phyloP scores from a whole-genome alignment of 2,113 vertebrate species.

The Terrapene triunguis region DNA sequence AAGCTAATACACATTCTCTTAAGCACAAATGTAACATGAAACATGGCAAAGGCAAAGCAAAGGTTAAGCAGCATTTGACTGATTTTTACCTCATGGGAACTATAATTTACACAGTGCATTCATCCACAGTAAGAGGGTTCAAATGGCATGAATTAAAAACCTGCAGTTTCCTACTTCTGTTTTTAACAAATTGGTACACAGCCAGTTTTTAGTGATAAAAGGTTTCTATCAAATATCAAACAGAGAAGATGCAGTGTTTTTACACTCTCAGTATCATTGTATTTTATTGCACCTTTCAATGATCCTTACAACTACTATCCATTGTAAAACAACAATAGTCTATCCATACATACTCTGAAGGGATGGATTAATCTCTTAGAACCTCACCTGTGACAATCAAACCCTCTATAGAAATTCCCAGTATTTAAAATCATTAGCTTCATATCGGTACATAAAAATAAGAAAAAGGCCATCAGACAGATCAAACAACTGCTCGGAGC shows the following conservation, averaged over 20 bases:
- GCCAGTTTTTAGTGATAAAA: slow-evolving; percentile 69
- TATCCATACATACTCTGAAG: slow-evolving; percentile 33
- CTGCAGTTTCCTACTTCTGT: slow-evolving; percentile 63
- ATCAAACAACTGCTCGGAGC: background rate
- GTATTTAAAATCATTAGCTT: slow-evolving; percentile 62
- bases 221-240: slow-evolving; percentile 66
- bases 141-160: slow-evolving; percentile 74
- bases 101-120: slow-evolving; percentile 60
- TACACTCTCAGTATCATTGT: slow-evolving; percentile 54
- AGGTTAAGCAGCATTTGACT: slow-evolving; percentile 68
- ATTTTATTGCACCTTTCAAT: slow-evolving; percentile 63
- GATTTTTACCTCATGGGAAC: slow-evolving; percentile 71
- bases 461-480: background rate
- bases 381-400: slow-evolving; percentile 56
- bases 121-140: slow-evolving; percentile 71
- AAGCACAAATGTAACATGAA: slow-evolving; percentile 55
- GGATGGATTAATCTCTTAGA: slow-evolving; percentile 59
- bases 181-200: slow-evolving; percentile 65
- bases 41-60: slow-evolving; percentile 64
- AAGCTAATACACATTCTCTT: slow-evolving; percentile 44
- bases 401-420: slow-evolving; percentile 54
- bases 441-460: background rate
- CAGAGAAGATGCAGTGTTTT: slow-evolving; percentile 56
- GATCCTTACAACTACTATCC: slow-evolving; percentile 18
- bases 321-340: slow-evolving; percentile 39